Evolutionary conservation across 1,140 invertebrate species (phyloP).

Genomic region (Anagrus nilaparvatae): DNA sequence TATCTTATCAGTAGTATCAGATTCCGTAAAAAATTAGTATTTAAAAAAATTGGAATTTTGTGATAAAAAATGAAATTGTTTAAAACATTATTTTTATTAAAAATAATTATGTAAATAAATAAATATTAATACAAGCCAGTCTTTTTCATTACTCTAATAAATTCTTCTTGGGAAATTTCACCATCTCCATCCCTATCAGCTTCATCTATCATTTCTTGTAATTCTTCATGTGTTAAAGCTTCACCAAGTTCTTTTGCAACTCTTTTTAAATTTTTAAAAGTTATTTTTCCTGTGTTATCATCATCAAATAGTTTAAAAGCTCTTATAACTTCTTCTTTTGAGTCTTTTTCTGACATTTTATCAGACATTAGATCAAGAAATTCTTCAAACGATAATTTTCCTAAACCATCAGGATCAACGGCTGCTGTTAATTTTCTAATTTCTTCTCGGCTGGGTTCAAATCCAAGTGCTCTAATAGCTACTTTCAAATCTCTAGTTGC

Average conservation of each 20-base stretch:
- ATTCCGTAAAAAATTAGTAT: conserved; percentile 18
- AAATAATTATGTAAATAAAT: conserved; percentile 1
- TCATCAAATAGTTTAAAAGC: conserved; percentile 94
- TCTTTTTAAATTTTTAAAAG: conserved; percentile 90
- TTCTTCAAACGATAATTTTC: conserved; percentile 80
- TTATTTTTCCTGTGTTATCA: conserved; percentile 89
- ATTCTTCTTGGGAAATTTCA: conserved; percentile 92
- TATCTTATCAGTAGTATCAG: conserved; percentile 30
- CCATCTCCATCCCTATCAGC: conserved; percentile 93
- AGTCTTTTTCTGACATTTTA: conserved; percentile 95
- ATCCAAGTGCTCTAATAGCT: conserved; percentile 83
- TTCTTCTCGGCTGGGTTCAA: conserved; percentile 95
- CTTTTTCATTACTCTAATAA: conserved; percentile 95
- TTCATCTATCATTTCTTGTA: conserved; percentile 97
- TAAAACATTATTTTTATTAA: conserved; percentile 3
- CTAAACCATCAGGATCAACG: conserved; percentile 78
- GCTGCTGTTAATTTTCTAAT: conserved; percentile 89
- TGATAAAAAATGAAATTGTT: conserved; percentile 2
- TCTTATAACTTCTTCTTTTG: conserved; percentile 92
- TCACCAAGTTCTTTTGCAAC: conserved; percentile 93
- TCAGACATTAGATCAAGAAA: conserved; percentile 84
- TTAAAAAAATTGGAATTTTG: conserved; percentile 7
- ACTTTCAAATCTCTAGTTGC: conserved; percentile 90
- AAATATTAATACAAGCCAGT: conserved; percentile 77
- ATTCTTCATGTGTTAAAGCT: conserved; percentile 89